Evolutionary conservation across 2,888 invertebrate species (phyloP).

Genomic region (Melangyna quadrimaculata): DNA sequence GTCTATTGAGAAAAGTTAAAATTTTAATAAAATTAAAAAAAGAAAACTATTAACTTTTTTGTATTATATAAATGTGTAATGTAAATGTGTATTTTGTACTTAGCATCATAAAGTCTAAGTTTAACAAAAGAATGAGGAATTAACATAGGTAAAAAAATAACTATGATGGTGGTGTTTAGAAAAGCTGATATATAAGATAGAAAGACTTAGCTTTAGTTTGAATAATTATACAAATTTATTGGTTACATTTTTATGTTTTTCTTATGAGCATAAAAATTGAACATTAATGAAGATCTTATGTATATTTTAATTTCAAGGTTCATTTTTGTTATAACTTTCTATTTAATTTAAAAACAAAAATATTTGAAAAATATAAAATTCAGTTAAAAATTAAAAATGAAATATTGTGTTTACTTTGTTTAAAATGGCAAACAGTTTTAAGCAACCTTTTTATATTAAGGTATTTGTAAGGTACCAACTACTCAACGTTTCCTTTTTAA

Average conservation of each 20-base stretch:
- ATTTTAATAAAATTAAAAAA: slow-evolving; percentile 2
- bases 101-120: slow-evolving; percentile 59
- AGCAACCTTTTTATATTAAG: too few relatives aligned
- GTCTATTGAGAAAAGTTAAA: slow-evolving; percentile 56
- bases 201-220: slow-evolving; percentile 8
- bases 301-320: background rate
- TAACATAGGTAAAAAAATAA: slow-evolving; percentile 19
- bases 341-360: background rate
- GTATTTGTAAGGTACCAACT: too few relatives aligned
- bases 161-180: background rate
- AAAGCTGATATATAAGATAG: background rate
- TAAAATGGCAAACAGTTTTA: too few relatives aligned
- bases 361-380: background rate
- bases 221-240: background rate
- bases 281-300: background rate
- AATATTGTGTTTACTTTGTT: background rate
- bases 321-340: background rate
- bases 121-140: slow-evolving; percentile 26
- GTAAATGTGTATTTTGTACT: slow-evolving; percentile 71
- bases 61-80: slow-evolving; percentile 67
- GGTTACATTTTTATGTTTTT: background rate
- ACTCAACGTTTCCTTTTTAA: too few relatives aligned
- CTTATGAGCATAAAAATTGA: background rate
- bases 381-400: background rate
- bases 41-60: slow-evolving; percentile 34